Conservation (phyloP, 2,888 invertebrate genomes). For the Crematogaster levior region DNA sequence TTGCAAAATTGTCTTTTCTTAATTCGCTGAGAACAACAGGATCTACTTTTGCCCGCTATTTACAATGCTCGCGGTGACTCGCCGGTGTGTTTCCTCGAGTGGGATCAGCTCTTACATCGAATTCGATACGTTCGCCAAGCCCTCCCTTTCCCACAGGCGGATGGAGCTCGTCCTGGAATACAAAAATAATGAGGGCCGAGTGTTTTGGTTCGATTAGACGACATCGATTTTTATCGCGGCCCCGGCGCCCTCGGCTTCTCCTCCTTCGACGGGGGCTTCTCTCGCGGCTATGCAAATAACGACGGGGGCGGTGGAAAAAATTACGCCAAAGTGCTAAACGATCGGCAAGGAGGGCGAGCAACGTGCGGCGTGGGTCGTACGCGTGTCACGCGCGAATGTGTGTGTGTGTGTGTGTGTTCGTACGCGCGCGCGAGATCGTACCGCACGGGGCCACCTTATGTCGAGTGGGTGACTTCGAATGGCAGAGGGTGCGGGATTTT, state of each 20-base stretch:
- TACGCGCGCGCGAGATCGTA: slow-evolving; percentile 42
- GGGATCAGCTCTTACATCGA: slow-evolving; percentile 18
- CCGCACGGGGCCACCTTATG: slow-evolving; percentile 82
- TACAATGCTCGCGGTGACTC: slow-evolving; percentile 5
- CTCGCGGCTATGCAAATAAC: slow-evolving; percentile 82
- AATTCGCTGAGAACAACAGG: neutral
- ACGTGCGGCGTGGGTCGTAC: slow-evolving; percentile 65
- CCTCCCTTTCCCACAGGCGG: slow-evolving; percentile 14
- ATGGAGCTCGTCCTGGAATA: slow-evolving; percentile 63
- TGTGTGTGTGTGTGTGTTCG: neutral
- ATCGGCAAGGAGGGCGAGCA: slow-evolving; percentile 78
- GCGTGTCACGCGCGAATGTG: slow-evolving; percentile 56
- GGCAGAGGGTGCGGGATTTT: slow-evolving; percentile 81
- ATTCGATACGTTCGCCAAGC: slow-evolving; percentile 29
- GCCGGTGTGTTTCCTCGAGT: slow-evolving; percentile 31
- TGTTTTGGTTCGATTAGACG: slow-evolving; percentile 83
- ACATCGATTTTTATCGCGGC: slow-evolving; percentile 78
- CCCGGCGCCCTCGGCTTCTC: slow-evolving; percentile 49
- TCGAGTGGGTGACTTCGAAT: slow-evolving; percentile 83
- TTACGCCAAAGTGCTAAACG: slow-evolving; percentile 85
- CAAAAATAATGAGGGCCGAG: slow-evolving; percentile 78
- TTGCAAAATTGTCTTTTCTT: neutral
- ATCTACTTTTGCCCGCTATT: slow-evolving; percentile 8
- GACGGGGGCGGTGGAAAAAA: slow-evolving; percentile 80
- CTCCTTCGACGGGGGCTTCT: slow-evolving; percentile 56